Base-by-base conservation (phyloP, 1,140 invertebrate genomes). In the Lethrus apterus region DNA sequence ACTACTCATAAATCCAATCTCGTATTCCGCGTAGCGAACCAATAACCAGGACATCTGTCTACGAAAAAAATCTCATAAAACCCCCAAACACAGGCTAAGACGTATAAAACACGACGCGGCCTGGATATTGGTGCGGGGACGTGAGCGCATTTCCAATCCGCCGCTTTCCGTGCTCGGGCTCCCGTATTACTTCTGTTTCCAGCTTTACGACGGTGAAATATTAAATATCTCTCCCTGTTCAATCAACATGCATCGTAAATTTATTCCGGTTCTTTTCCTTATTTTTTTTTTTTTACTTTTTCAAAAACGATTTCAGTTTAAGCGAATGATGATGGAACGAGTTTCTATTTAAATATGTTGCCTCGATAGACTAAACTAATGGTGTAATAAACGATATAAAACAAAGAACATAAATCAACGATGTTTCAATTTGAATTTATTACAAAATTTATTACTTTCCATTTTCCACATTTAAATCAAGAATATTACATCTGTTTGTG, bases 131-230 rank as follows among this genome's bases (percentile, higher is more conserved):
- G 46, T 50, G 49, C 44, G 26, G 44, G 44, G 45, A 57, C 55
- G 55, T 57, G 55, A 57, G 55, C 46, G 55, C 47, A 32, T 57
- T 57, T 52, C 50, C 55, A 57, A 57, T 57, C 51, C 47, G 50
- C 32, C 54, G 52, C 49, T 54, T 56, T 50, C 51, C 40, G 13
- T 23, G 23, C 40, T 23, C 23, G n/a, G 21, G 17, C 21, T 23
- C 23, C 40, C 8, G 21, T 53, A 53, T 50, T 56, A 54, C 51
- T 57, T 57, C 48, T 57, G 55, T 57, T 57, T 57, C 47, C 55
- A 57, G 45, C 50, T 50, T 36, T 54, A 56, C 55, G 55, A 43
- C 49, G 34, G 23, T 47, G 47, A 57, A 57, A 57, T 57, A 57
- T 57, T 57, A 57, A 57, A 55, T 44, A 54, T 50, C 46, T 19